These are phyloP conservation scores for Lonchura striata DNA, from an alignment of 2,113 vertebrate species.

Conservation along the genomic window DNA sequence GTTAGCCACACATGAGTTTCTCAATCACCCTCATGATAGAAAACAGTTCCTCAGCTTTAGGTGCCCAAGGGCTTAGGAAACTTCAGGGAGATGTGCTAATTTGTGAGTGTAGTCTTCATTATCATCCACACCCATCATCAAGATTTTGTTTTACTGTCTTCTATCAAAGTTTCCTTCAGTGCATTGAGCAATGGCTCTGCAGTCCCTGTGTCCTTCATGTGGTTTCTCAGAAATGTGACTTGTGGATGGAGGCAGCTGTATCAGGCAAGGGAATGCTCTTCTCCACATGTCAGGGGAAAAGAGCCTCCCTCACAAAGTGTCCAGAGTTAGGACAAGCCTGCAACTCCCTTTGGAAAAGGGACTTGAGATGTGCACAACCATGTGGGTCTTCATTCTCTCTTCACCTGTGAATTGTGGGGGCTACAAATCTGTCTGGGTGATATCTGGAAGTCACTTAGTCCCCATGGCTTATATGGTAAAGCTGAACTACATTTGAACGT, in stretches of 20 bases:
- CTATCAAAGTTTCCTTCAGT: background rate
- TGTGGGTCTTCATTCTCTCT: background rate
- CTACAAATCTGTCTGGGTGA: background rate
- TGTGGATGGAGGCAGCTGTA: background rate
- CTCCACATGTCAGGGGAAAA: fast-evolving
- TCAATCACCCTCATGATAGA: background rate
- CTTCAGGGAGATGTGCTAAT: background rate
- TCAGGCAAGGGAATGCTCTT: fast-evolving
- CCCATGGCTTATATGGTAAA: background rate
- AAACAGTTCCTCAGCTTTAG: background rate
- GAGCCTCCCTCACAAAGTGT: too few species aligned
- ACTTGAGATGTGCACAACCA: fast-evolving
- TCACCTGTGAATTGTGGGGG: background rate
- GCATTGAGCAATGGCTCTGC: background rate
- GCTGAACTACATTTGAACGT: background rate
- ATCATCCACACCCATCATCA: background rate
- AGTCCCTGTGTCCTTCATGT: background rate
- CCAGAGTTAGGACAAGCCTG: background rate
- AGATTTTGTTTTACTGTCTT: background rate
- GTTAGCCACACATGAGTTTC: background rate
- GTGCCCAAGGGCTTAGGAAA: background rate
- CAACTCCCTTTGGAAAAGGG: background rate
- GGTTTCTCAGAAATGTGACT: background rate
- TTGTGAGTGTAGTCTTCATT: background rate
- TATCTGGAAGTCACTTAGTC: background rate